Evolutionary conservation across 1,140 invertebrate genomes (phyloP).

Genomic region (Gonatopus flavifemur): DNA sequence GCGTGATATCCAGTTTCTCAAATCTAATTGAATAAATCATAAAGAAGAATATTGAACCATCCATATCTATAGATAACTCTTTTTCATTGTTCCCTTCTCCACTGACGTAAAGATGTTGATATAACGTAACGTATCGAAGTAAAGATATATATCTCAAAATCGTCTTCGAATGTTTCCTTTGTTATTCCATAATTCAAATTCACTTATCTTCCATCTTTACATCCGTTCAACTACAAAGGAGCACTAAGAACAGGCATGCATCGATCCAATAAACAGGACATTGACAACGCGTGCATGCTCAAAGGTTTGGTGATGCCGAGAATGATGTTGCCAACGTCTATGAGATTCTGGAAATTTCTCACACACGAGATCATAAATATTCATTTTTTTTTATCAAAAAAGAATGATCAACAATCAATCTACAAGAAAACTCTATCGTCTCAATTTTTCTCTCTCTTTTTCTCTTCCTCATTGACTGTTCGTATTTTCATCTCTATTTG

Average conservation of each 20-base stretch:
- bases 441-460: slow-evolving; percentile 7
- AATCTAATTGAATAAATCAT: too few relatives aligned
- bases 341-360: slow-evolving; percentile 10
- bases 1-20: slow-evolving; percentile 99
- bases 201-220: not conserved
- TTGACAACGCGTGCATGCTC: slow-evolving; percentile 59
- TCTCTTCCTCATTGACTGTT: slow-evolving; percentile 2
- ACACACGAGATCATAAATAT: not conserved
- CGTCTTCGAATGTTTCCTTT: slow-evolving; percentile 2
- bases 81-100: too few relatives aligned
- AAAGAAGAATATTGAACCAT: too few relatives aligned
- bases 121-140: not conserved
- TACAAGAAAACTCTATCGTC: too few relatives aligned
- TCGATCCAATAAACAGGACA: slow-evolving; percentile 56
- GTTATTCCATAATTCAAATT: not conserved
- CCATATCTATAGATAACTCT: too few relatives aligned
- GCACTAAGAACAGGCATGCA: slow-evolving; percentile 55
- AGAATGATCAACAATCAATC: too few relatives aligned
- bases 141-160: not conserved
- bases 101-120: slow-evolving; percentile 22
- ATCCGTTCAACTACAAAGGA: slow-evolving; percentile 44
- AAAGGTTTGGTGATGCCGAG: slow-evolving; percentile 56
- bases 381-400: too few relatives aligned
- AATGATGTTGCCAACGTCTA: slow-evolving; percentile 58
- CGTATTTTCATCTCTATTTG: slow-evolving; percentile 39